Base-by-base conservation (phyloP, 2,113 vertebrate species). In the Cyprinus carpio region DNA sequence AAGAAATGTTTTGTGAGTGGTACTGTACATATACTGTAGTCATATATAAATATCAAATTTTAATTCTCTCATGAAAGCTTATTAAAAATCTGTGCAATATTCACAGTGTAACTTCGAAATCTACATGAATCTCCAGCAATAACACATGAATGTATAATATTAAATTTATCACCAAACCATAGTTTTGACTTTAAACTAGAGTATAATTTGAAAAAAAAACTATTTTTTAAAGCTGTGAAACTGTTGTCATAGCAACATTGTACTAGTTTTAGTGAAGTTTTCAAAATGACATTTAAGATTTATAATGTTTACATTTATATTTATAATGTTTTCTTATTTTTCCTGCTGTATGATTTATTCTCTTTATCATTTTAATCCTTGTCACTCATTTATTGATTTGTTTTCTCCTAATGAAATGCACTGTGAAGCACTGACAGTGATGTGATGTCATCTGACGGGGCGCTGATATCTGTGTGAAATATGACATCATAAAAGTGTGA, bases 401-500 rank as follows among this genome's bases (percentile, higher is more conserved):
- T 58, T 64, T 43, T 64, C 54, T 62, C 6, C 7, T 46, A 80
- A 78, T 78, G 58, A 81, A 60, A 54, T 71, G 10, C 49, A 20
- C 4, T 29, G 25, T 77, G 23, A 18, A 18, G 29, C 51, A 49
- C 37, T 64, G 69, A 64, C 37, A 77, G 60, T 67, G 43, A 65
- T 31, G 81, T 82, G 85, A 74, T 54, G 64, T 82, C 80, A 82
- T 86, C 79, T 16, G 56, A 82, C 29, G 40, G 29, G 27, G 40
- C 7, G 0, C 34, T 62, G 34, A 56, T 62, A 43, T 79, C 77
- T 18, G 6, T 43, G 23, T 40, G 31, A 64, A 80, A 62, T 64
- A 64, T 69, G 29, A 82, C 64, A 80, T 75, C 43, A 75, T 71
- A 56, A 84, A 69, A 27, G 54, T 81, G 54, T 84, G 82, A 81